Evolutionary conservation across 2,113 vertebrate genomes (phyloP).

Genomic region (Catharus fuscescens): DNA sequence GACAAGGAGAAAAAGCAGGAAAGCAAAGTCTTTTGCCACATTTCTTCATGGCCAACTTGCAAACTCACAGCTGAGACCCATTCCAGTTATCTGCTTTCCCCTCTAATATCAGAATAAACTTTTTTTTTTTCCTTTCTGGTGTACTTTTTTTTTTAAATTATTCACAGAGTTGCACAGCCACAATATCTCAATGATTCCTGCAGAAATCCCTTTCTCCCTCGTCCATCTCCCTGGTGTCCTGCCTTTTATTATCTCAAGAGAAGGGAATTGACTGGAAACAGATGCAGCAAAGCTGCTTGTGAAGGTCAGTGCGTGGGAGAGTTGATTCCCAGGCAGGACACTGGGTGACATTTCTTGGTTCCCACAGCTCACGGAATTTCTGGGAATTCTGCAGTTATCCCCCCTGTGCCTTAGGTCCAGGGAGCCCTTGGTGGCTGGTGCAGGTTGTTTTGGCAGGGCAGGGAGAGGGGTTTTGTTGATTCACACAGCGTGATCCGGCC

Average conservation of each 20-base stretch:
- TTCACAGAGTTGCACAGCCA: fast-evolving
- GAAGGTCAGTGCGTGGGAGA: constrained; percentile 25
- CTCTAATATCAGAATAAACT: not conserved
- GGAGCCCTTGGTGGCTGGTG: not conserved
- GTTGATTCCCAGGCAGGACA: not conserved
- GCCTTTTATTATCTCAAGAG: not conserved
- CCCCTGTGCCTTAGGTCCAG: not conserved
- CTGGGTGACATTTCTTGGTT: constrained; percentile 13
- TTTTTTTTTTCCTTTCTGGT: too few relatives aligned
- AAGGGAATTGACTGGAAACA: not conserved
- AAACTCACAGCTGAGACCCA: not conserved
- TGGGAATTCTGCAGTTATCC: not conserved
- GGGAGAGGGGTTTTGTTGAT: not conserved
- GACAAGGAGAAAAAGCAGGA: not conserved
- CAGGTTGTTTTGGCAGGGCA: not conserved
- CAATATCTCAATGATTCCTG: not conserved
- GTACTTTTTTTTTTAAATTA: too few relatives aligned
- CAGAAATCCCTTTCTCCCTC: not conserved
- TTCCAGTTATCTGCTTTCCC: not conserved
- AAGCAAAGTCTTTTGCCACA: not conserved
- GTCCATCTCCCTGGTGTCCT: fast-evolving
- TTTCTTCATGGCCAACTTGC: not conserved
- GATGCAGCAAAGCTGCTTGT: not conserved
- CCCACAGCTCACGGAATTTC: not conserved
- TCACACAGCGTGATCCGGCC: not conserved